A percentile compares a stretch with the other conserved stretches of the same genome.
phyloP scores from a whole-genome alignment of 2,113 vertebrate genomes.

The Pagrus major region DNA sequence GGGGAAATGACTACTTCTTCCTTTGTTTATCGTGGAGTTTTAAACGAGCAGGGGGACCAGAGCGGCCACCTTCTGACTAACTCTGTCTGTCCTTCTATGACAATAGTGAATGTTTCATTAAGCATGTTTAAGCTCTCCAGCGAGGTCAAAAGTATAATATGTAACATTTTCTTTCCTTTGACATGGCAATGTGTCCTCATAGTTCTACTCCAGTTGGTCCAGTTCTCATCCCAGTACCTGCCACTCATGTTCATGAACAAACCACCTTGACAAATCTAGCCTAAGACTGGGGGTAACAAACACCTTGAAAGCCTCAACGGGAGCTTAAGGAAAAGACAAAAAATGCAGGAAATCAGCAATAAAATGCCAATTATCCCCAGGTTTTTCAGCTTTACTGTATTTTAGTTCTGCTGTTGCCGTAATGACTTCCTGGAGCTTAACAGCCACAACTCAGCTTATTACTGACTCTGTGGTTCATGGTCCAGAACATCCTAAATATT shows the following conservation, averaged over 20 bases:
- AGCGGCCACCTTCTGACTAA: constrained; percentile 7
- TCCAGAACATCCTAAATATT: constrained; percentile 1
- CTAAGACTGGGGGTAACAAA: constrained; percentile 16
- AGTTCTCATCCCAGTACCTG: constrained; percentile 32
- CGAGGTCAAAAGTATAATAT: no score
- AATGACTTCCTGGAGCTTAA: constrained; percentile 22
- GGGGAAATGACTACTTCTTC: constrained; percentile 42
- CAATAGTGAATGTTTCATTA: neutral
- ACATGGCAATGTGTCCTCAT: neutral
- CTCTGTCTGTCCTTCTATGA: neutral
- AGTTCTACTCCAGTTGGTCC: neutral
- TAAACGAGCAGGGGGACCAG: constrained; percentile 16
- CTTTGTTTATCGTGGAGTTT: constrained; percentile 42
- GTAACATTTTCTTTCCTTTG: neutral
- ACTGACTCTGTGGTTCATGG: constrained; percentile 25
- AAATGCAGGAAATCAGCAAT: constrained; percentile 51
- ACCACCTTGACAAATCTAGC: constrained; percentile 39
- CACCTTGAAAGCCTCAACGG: constrained; percentile 11
- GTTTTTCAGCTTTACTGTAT: constrained; percentile 46
- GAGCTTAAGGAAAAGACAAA: constrained; percentile 28
- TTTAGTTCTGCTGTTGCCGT: constrained; percentile 37
- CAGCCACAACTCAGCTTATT: constrained; percentile 24
- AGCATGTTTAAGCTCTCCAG: neutral
- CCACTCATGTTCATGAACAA: constrained; percentile 53
- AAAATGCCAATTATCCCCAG: constrained; percentile 58